Conservation (phyloP, 2,113 vertebrate genomes). For the Bagarius yarrelli region DNA sequence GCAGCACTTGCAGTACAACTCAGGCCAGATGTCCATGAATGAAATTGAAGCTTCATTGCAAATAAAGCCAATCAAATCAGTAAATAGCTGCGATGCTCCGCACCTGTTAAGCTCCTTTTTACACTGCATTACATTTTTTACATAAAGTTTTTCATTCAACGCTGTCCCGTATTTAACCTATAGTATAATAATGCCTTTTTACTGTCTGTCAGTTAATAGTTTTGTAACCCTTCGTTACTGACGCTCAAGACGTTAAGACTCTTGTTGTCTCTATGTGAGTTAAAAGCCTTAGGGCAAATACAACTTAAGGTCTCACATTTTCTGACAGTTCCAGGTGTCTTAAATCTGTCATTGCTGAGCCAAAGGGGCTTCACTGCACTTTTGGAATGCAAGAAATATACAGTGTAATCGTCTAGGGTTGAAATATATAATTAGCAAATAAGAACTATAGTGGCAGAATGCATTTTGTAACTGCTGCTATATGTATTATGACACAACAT, state of each 20-base stretch:
- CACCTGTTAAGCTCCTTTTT: not conserved
- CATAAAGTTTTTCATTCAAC: not conserved
- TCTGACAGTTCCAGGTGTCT: not conserved
- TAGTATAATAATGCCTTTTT: not conserved
- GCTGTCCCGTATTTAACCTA: not conserved
- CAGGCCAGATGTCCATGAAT: not conserved
- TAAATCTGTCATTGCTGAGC: conserved; percentile 14
- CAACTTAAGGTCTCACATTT: not conserved
- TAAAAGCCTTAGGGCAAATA: not conserved
- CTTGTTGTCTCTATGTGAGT: not conserved
- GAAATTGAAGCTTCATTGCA: not conserved
- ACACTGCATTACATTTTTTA: not conserved
- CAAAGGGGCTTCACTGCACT: not conserved
- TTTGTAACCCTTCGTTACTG: not conserved
- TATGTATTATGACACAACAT: not conserved
- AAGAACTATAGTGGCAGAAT: not conserved
- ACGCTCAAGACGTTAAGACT: not conserved
- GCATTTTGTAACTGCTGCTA: not conserved
- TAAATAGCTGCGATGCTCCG: not conserved
- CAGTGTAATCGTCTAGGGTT: too few species aligned
- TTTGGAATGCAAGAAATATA: conserved; percentile 10
- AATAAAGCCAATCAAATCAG: not conserved
- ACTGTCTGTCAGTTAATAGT: not conserved
- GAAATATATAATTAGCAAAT: not conserved
- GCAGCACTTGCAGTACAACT: too few species aligned